Evolutionary conservation across 2,113 vertebrate genomes (phyloP).

Genomic region (Kryptolebias marmoratus): DNA sequence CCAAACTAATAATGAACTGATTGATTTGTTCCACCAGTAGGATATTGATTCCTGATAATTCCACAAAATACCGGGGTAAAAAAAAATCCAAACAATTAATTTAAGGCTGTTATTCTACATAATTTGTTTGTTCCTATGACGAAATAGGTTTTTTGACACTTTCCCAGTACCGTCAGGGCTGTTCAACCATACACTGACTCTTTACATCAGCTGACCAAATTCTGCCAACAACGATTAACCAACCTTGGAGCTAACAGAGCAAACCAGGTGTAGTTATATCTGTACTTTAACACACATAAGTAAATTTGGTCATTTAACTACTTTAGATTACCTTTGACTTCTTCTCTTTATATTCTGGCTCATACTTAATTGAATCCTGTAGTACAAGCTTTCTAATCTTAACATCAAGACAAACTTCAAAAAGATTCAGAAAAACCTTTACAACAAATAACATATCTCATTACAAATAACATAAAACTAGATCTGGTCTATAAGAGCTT

Average conservation of each 20-base stretch:
- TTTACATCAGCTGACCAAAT: constrained; percentile 36
- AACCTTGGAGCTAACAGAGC: not conserved
- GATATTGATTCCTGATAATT: no score
- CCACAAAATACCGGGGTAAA: no score
- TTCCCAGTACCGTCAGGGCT: constrained; percentile 1
- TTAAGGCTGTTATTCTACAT: no score
- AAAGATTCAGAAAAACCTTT: not conserved
- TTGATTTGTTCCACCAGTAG: no score
- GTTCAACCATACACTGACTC: not conserved
- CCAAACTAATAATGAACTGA: no score
- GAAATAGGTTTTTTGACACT: not conserved
- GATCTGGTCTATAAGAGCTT: not conserved
- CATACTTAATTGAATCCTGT: not conserved
- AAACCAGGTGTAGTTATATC: not conserved
- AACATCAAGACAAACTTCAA: constrained; percentile 13
- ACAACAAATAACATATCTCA: not conserved
- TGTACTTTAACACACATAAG: no score
- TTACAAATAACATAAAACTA: not conserved
- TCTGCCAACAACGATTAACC: constrained; percentile 58
- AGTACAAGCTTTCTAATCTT: not conserved
- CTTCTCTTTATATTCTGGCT: not conserved
- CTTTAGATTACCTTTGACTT: not conserved
- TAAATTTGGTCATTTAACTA: no score
- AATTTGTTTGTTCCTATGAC: no score
- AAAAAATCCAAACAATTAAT: no score